Percentiles rank a stretch among this genome's conserved stretches.
Conservation (phyloP, 2,888 invertebrate genomes). For the Nasonia oneida region DNA sequence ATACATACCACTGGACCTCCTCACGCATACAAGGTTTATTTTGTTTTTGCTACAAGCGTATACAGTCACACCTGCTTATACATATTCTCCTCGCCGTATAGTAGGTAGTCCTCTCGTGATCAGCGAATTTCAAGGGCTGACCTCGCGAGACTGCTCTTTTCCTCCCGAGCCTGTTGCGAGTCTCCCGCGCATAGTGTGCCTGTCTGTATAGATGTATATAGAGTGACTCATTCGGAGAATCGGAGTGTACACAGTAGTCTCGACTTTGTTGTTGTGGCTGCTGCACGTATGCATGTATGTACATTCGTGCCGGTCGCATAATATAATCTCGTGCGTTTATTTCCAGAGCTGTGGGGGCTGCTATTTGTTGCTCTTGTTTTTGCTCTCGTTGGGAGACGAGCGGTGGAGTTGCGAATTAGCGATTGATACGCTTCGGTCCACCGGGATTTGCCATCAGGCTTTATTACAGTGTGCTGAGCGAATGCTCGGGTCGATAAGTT, state of each 20-base stretch:
- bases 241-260: neutral
- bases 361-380: neutral
- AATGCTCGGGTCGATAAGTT: constrained; percentile 3
- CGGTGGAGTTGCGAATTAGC: neutral
- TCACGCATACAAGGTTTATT: neutral
- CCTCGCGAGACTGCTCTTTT: neutral
- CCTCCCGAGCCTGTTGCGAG: neutral
- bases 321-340: neutral
- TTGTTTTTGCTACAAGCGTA: neutral
- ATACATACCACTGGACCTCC: neutral
- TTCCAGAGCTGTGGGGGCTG: neutral
- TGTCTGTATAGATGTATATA: neutral
- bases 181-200: neutral
- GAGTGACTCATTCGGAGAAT: neutral
- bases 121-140: neutral
- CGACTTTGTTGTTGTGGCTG: neutral
- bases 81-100: neutral
- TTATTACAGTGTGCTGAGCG: neutral
- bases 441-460: neutral
- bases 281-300: neutral
- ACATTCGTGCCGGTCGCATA: neutral
- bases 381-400: neutral
- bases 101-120: neutral
- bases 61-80: too few relatives aligned
- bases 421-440: neutral